These are phyloP conservation scores for Corythucha ciliata DNA, from an alignment of 2,888 invertebrate species.

Conservation along the genomic window DNA sequence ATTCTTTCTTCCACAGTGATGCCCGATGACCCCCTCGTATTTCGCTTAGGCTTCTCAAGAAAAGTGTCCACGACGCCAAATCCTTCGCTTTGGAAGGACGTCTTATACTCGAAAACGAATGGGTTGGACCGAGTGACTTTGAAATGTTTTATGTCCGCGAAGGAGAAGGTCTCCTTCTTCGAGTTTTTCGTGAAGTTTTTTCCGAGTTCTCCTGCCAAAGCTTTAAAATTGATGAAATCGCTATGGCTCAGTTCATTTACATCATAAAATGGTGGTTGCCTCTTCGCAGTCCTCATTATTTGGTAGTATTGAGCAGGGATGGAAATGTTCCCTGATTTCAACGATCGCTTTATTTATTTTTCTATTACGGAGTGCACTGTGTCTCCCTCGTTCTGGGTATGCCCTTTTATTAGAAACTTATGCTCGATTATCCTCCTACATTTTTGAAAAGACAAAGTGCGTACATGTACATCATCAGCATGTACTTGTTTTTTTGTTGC, in stretches of 20 bases:
- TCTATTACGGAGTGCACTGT: conserved; percentile 4
- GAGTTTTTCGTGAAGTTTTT: conserved; percentile 6
- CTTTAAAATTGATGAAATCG: conserved; percentile 15
- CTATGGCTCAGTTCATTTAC: conserved; percentile 10
- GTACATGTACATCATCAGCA: conserved; percentile 25
- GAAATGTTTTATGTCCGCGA: not conserved
- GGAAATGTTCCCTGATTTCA: conserved; percentile 13
- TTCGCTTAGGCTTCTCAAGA: not conserved
- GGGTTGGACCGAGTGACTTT: not conserved
- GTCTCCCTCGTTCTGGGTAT: conserved; percentile 20
- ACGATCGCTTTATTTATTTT: conserved; percentile 13
- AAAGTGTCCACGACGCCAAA: not conserved
- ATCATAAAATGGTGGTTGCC: not conserved
- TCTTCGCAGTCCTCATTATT: conserved; percentile 13
- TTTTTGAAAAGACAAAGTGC: conserved; percentile 2
- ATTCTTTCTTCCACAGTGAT: conserved; percentile 9
- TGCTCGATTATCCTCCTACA: not conserved
- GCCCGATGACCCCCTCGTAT: not conserved
- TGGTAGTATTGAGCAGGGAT: conserved; percentile 17
- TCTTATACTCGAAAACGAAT: conserved; percentile 1
- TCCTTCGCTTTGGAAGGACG: not conserved
- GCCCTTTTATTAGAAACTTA: conserved; percentile 10
- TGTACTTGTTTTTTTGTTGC: conserved; percentile 30
- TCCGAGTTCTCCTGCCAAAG: not conserved
- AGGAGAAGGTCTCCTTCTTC: not conserved